phyloP scores from a whole-genome alignment of 1,140 invertebrate genomes.

The Caerostris extrusa region DNA sequence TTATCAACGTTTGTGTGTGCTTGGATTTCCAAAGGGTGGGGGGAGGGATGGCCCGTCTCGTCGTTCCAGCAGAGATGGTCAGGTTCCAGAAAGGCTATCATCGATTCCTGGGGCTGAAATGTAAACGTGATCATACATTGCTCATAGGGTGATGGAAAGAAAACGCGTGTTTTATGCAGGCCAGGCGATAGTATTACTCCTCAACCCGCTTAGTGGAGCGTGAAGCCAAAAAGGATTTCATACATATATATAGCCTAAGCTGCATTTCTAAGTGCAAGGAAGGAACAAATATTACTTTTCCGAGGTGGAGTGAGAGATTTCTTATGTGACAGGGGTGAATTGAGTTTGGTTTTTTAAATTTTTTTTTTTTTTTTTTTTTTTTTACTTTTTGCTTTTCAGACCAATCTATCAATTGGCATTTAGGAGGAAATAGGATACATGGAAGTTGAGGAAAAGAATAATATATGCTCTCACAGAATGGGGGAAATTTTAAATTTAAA shows the following conservation, averaged over 20 bases:
- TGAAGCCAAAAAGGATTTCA: conserved; percentile 25
- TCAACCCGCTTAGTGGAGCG: not conserved
- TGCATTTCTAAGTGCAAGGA: conserved; percentile 10
- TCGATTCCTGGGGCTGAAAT: not conserved
- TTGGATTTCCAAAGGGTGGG: not conserved
- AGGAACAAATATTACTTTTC: conserved; percentile 36
- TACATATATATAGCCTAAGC: conserved; percentile 17
- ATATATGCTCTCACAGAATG: not conserved
- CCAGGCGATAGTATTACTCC: conserved; percentile 10
- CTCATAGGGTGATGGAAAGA: not conserved
- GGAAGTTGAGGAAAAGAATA: not conserved
- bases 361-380: not conserved
- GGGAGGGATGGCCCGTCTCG: not conserved
- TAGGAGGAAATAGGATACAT: not conserved
- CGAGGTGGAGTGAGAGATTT: not conserved
- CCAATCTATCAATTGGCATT: not conserved
- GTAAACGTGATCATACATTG: not conserved
- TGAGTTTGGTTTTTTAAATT: not conserved
- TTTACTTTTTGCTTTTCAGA: not conserved
- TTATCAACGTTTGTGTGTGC: not conserved
- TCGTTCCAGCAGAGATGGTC: not conserved
- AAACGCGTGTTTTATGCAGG: conserved; percentile 5
- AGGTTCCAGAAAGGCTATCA: not conserved
- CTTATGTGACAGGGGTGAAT: conserved; percentile 23
- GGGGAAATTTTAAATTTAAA: conserved; percentile 4